Evolutionary conservation across 2,888 invertebrate species (phyloP), one percentile per base, ranked within the genome.

Genomic region (Hypercompe scribonia): DNA sequence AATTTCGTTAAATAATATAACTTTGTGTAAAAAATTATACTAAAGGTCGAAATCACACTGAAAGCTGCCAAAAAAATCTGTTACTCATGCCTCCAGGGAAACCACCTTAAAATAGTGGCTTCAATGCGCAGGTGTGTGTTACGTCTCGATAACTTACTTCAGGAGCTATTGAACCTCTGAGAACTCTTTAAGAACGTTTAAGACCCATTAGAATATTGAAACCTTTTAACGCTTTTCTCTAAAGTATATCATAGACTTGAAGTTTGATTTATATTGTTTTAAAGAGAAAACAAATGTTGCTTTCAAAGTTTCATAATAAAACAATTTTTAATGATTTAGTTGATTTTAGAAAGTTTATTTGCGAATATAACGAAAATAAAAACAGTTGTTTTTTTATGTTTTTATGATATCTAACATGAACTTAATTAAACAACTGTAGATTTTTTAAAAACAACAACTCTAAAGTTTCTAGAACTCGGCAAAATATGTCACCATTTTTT

Each of bases 111-210:
- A 33, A 46, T 33, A 50, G 50, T 67, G 33, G 24, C 36, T 71
- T 15, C 58, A 42, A 24, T 33, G 67, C 65, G 78, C 74, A 75
- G 72, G 81, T 81, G 76, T 72, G 31, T 65, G 73, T 72, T 74
- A 80, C 69, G 65, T 73, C 75, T 69, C 58, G 54, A 61, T 78
- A 68, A 81, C 71, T 77, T 77, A 78, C 74, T 81, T 79, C 65
- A 31, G 61, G 71, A 77, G 71, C 46, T 71, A 65, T n/a, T 24
- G 46, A 63, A 39, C 31, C 65, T 61, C 66, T 46, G 34, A 36
- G 65, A 67, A 46, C 46, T 67, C 54, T 71, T 66, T 63, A 67
- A 46, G n/a, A 63, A 46, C 11, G 67, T 61, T 63, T 61, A 67
- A 67, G n/a, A 63, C 42, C 63, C 46, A 65, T 39, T 58, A 65